phyloP scores from a whole-genome alignment of 1,140 invertebrate species.

The Drosophila tropicalis region DNA sequence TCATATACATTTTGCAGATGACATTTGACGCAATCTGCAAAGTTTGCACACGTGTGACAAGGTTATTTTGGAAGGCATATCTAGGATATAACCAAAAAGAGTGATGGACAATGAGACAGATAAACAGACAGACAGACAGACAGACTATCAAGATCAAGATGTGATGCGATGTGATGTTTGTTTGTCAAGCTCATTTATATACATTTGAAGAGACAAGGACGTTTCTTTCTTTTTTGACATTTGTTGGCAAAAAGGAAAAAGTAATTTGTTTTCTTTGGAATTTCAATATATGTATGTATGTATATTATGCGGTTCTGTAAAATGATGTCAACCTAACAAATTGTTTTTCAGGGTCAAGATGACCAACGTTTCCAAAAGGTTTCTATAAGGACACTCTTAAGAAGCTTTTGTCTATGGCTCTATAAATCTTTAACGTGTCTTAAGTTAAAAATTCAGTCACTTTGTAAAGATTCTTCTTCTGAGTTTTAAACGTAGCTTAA shows the following conservation, averaged over 20 bases:
- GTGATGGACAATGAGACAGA: slow-evolving; percentile 19
- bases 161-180: not conserved
- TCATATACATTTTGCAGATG: slow-evolving; percentile 24
- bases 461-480: too few species aligned
- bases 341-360: too few species aligned
- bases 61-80: slow-evolving; percentile 50
- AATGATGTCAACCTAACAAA: too few species aligned
- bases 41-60: slow-evolving; percentile 70
- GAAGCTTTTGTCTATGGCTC: too few species aligned
- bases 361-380: too few species aligned
- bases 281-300: not conserved
- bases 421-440: too few species aligned
- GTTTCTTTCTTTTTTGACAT: not conserved
- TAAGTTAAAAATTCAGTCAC: too few species aligned
- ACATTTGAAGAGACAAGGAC: not conserved
- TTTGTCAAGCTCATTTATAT: not conserved
- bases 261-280: not conserved
- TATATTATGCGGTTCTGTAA: too few species aligned
- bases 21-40: slow-evolving; percentile 74
- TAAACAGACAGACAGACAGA: slow-evolving; percentile 34
- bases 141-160: slow-evolving; percentile 11
- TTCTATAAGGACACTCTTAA: too few species aligned
- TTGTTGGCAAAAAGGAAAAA: not conserved
- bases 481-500: too few species aligned
- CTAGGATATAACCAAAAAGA: slow-evolving; percentile 33